phyloP scores from a whole-genome alignment of 2,888 invertebrate species.

The Callyntrura guangdongensis region DNA sequence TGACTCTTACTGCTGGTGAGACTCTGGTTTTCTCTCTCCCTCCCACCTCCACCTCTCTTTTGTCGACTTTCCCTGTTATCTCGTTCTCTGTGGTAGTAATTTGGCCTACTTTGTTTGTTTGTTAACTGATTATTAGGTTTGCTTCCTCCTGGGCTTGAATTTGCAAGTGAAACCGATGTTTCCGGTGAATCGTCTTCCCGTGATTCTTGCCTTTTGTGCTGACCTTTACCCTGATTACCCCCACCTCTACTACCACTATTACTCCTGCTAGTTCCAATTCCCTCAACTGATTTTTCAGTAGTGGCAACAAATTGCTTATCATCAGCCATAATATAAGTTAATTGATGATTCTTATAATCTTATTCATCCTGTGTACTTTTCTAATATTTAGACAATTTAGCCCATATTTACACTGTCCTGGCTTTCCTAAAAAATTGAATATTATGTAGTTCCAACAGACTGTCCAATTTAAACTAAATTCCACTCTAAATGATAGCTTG shows the following conservation, averaged over 20 bases:
- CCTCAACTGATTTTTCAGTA: constrained; percentile 26
- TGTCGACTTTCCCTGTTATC: constrained; percentile 23
- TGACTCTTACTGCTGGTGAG: neutral
- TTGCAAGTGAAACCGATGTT: neutral
- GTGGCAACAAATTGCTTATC: constrained; percentile 26
- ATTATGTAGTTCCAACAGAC: too few species aligned
- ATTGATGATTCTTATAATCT: too few species aligned
- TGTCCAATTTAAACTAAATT: too few species aligned
- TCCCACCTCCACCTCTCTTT: constrained; percentile 5
- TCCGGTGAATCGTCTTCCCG: constrained; percentile 12
- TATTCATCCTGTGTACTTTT: too few species aligned
- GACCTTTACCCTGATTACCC: neutral
- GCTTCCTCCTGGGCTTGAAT: neutral
- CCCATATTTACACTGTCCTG: neutral
- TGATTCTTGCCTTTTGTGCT: constrained; percentile 18
- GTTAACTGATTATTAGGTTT: too few species aligned
- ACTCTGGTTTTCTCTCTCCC: neutral
- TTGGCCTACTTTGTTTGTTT: neutral
- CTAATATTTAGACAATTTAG: too few species aligned
- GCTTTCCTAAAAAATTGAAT: neutral
- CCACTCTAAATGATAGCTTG: too few species aligned
- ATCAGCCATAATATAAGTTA: constrained; percentile 65
- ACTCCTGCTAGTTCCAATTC: constrained; percentile 18
- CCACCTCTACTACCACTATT: constrained; percentile 20
- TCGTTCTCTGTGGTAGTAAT: too few species aligned